phyloP scores from a whole-genome alignment of 2,888 invertebrate genomes.

The Griposia aprilina region DNA sequence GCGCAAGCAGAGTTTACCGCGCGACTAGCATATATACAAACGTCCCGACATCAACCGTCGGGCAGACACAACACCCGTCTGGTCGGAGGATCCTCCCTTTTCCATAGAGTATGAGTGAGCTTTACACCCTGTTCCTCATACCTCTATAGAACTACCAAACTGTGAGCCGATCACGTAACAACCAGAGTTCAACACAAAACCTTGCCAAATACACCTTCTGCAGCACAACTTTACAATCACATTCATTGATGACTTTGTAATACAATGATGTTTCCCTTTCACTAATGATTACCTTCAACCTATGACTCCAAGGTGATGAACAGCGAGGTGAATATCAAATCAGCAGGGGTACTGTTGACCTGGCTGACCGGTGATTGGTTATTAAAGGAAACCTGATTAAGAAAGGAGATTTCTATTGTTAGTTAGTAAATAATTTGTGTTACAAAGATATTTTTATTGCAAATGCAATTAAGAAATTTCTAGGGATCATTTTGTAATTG shows the following conservation, averaged over 20 bases:
- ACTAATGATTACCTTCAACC: conserved; percentile 75
- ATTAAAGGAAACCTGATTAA: conserved; percentile 42
- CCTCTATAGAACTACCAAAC: not conserved
- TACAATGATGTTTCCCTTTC: conserved; percentile 75
- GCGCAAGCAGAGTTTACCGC: too few relatives aligned
- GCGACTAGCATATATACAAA: too few relatives aligned
- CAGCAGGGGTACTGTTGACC: conserved; percentile 64
- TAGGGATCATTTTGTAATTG: not conserved
- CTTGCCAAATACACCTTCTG: conserved; percentile 38
- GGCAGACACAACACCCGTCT: too few relatives aligned
- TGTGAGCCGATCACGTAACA: not conserved
- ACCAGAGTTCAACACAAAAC: not conserved
- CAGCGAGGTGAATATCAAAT: conserved; percentile 67
- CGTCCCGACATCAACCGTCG: too few relatives aligned
- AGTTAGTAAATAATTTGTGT: conserved; percentile 23
- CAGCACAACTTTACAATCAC: not conserved
- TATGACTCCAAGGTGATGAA: conserved; percentile 66
- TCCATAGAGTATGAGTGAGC: too few relatives aligned
- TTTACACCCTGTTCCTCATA: too few relatives aligned
- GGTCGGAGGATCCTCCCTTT: too few relatives aligned
- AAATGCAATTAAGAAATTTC: conserved; percentile 11
- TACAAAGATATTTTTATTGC: conserved; percentile 13
- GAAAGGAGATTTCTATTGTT: conserved; percentile 43
- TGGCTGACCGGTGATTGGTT: conserved; percentile 46
- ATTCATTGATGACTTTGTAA: conserved; percentile 55